Evolutionary conservation across 2,888 invertebrate species (phyloP).

Genomic region (Willowsia nigromaculata): DNA sequence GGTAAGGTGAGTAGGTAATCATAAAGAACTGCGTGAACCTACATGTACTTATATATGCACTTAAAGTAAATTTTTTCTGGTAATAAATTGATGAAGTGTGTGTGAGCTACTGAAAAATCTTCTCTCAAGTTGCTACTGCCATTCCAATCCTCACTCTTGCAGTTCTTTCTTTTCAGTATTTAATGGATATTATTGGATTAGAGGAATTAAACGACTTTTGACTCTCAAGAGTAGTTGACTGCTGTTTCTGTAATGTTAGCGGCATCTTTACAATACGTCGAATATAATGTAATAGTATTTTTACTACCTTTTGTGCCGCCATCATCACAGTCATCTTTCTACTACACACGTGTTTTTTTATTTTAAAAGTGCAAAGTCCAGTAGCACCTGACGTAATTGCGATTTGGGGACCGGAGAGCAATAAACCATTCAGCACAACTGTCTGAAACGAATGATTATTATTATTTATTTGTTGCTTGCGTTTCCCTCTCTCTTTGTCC

Average conservation of each 20-base stretch:
- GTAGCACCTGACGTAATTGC: conserved; percentile 72
- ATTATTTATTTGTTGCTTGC: conserved; percentile 63
- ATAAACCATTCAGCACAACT: conserved; percentile 72
- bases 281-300: conserved; percentile 23
- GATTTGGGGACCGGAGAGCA: conserved; percentile 72
- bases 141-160: neutral
- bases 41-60: neutral
- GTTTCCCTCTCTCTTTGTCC: neutral
- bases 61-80: neutral
- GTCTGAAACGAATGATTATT: conserved; percentile 69
- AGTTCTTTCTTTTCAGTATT: neutral
- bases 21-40: too few species aligned
- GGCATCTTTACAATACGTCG: conserved; percentile 6
- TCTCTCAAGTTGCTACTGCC: neutral
- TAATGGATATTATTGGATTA: conserved; percentile 61
- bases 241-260: neutral
- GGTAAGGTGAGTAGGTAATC: neutral
- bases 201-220: conserved; percentile 59
- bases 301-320: conserved; percentile 3
- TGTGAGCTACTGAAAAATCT: neutral
- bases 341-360: neutral
- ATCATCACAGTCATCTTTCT: neutral
- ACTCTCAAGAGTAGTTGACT: conserved; percentile 7
- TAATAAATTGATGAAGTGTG: neutral
- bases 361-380: conserved; percentile 65